Percentiles rank a stretch among this genome's conserved stretches.
These are phyloP conservation scores for Pogonognathellus flavescens DNA, from an alignment of 1,140 invertebrate genomes.

Conservation along the genomic window DNA sequence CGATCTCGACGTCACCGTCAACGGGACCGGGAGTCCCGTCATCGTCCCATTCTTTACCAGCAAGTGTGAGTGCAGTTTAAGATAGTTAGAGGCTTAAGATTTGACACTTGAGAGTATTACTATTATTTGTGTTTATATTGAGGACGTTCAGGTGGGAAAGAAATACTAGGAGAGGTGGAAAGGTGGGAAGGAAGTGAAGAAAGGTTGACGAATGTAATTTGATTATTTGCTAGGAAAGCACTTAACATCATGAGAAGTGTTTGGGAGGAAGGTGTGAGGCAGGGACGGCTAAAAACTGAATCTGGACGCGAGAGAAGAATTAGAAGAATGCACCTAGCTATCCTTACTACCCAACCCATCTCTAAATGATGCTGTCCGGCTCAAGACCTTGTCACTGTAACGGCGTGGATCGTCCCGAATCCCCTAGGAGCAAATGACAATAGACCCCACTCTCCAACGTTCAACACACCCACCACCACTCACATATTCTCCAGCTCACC, in stretches of 20 bases:
- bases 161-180: too few species aligned
- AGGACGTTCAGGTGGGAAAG: too few species aligned
- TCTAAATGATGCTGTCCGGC: background rate
- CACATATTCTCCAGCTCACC: background rate
- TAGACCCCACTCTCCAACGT: background rate
- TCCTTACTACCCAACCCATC: background rate
- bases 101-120: too few species aligned
- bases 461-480: background rate
- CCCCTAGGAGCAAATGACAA: background rate
- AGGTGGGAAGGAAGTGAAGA: too few species aligned
- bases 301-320: background rate
- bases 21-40: slow-evolving; percentile 55
- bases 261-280: slow-evolving; percentile 21
- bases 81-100: too few species aligned
- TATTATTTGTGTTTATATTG: too few species aligned
- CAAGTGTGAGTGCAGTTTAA: slow-evolving; percentile 6
- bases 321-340: background rate
- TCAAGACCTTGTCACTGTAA: background rate
- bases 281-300: slow-evolving; percentile 7
- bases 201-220: too few species aligned
- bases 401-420: background rate
- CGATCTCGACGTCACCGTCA: slow-evolving; percentile 55
- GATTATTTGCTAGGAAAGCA: slow-evolving; percentile 5
- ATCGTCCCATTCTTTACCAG: slow-evolving; percentile 52
- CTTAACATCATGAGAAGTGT: background rate